A percentile compares a stretch with the other conserved stretches of the same genome.
These are phyloP conservation scores for Pasiphila rectangulata DNA, from an alignment of 2,888 invertebrate species.

Conservation along the genomic window DNA sequence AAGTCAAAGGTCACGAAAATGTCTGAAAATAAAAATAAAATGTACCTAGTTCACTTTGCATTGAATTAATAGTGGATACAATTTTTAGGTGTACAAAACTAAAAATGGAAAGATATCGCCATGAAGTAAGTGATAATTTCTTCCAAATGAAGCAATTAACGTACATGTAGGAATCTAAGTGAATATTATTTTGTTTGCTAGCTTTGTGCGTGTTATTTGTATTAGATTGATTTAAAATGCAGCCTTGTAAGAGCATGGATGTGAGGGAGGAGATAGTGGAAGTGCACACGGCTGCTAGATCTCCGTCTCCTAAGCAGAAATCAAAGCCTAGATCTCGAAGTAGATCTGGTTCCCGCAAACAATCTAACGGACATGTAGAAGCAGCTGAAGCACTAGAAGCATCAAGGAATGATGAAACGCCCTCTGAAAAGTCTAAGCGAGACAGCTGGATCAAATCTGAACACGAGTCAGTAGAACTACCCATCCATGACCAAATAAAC, in stretches of 20 bases:
- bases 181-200: slow-evolving; percentile 20
- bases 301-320: slow-evolving; percentile 69
- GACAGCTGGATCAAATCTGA: slow-evolving; percentile 76
- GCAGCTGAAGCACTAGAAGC: slow-evolving; percentile 38
- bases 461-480: slow-evolving; percentile 79
- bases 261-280: slow-evolving; percentile 70
- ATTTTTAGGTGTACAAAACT: no score
- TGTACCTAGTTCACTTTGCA: no score
- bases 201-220: slow-evolving; percentile 35
- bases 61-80: no score
- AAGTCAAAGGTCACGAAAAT: no score
- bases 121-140: background rate
- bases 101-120: no score
- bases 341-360: slow-evolving; percentile 60
- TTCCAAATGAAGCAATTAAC: slow-evolving; percentile 9
- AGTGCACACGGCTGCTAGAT: slow-evolving; percentile 63
- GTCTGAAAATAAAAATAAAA: no score
- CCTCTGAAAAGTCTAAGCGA: slow-evolving; percentile 60
- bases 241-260: slow-evolving; percentile 65
- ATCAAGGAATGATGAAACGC: slow-evolving; percentile 38
- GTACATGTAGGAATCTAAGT: background rate
- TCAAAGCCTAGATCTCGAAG: slow-evolving; percentile 55
- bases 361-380: slow-evolving; percentile 64
- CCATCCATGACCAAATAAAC: slow-evolving; percentile 80
- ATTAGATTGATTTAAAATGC: slow-evolving; percentile 52